Base-by-base conservation (phyloP, 2,888 invertebrate genomes). In the Epistrophe grossulariae region DNA sequence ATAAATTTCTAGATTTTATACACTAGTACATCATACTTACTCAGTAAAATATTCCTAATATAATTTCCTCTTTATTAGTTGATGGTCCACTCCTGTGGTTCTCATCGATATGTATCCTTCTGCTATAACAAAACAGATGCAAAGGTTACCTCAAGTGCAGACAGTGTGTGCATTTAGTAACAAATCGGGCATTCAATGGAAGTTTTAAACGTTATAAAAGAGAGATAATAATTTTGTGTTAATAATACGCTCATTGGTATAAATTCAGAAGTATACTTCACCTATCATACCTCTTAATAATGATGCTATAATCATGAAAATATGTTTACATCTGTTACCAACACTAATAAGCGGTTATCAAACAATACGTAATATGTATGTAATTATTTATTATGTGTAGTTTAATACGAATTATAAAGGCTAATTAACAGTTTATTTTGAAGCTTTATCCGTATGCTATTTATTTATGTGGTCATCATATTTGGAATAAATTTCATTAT, bases 111-210 rank as follows among this genome's bases (percentile, higher is more conserved):
- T 35, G 9, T 6, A n/a, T 28, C 9, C 8, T 31, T 55, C 8
- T 28, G 15, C n/a, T 55, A 55, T 9, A 4, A 55, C n/a, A n/a
- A n/a, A n/a, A 3, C 8, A 31, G 4, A 55, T 55, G n/a, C 55
- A 55, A 55, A 55, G 55, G 28, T 31, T 31, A 55, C 31, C 4
- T 55, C 55, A 55, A 55, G 28, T 55, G 15, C 55, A 55, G 55
- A 28, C 55, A 55, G 55, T 8, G 31, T 55, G 31, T 31, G 28
- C n/a, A 55, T 28, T 55, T 31, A 24, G 15, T 28, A 55, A 31
- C 4, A 28, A 55, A 31, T n/a, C 55, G 31, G 28, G 28, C n/a
- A 55, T 55, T 55, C 28, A 15, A 15, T 55, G 3, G 24, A 52
- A 24, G 52, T 4, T 13, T 7, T 24, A 24, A 4, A 10, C 11